Evolutionary conservation across 2,888 invertebrate genomes (phyloP), one percentile per base, ranked within the genome.

Genomic region (Heterodera filipjevi): DNA sequence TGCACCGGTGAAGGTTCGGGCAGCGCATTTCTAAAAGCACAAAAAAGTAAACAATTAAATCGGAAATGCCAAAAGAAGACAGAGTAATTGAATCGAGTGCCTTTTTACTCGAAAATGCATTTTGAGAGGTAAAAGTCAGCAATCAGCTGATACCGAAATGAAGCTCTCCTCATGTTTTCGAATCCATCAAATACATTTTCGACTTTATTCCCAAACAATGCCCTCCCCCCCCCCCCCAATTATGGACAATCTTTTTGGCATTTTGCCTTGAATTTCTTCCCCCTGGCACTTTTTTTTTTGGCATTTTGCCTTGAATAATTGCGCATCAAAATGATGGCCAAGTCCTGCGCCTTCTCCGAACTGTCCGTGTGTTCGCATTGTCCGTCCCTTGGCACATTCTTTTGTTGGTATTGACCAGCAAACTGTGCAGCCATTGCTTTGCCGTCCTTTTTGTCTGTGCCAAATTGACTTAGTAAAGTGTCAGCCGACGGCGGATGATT

Each of bases 1-100:
- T 81, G 78, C 14, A 87, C 87, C 1, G 88, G 88, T 33, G 85
- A 81, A 35, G 87, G 87, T 73, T 88, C 87, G 8, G 88, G 88
- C 33, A 88, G 74, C 3, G 87, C 86, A 76, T 88, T 88, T 76
- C 86, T 87, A 70, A 75, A 82, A 78, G 46, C 30, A 32, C 59
- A 75, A 75, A 16, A 0, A 49, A 49, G 12, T 44, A 44, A 27
- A 8, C 39, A n/a, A 71, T 30, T 30, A n/a, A 71, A 30, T 71
- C n/a, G 27, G 27, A 27, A 44, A 44, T 44, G 44, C 44, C 44
- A 44, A n/a, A n/a, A n/a, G n/a, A n/a, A n/a, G n/a, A n/a, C n/a
- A n/a, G n/a, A n/a, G n/a, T n/a, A n/a, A n/a, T n/a, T n/a, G n/a
- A n/a, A n/a, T n/a, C n/a, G n/a, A n/a, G n/a, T n/a, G n/a, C n/a